Evolutionary conservation across 2,797 vertebrate species (phyloP).

Genomic region (Chloroceryle amazona): DNA sequence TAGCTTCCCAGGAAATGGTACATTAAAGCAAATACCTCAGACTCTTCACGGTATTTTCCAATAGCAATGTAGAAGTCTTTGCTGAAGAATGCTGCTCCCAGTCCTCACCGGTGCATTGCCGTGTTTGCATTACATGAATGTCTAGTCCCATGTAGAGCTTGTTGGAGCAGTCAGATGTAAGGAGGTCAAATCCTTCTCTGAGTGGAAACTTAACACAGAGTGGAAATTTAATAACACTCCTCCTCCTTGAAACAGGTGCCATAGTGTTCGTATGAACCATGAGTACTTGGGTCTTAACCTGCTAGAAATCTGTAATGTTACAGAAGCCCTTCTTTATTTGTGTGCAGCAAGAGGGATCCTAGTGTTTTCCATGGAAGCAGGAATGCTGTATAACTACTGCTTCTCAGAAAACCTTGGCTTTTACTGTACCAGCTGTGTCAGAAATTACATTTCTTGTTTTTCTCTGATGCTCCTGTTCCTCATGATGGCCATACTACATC

Average conservation of each 20-base stretch:
- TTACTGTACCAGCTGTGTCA: not conserved
- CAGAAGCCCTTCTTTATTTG: not conserved
- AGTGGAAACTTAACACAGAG: not conserved
- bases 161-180: not conserved
- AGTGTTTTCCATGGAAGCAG: not conserved
- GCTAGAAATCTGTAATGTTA: not conserved
- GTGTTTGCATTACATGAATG: not conserved
- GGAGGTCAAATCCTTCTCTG: not conserved
- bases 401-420: not conserved
- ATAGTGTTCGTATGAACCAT: not conserved
- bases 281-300: not conserved
- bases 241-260: not conserved
- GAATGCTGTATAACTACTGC: not conserved
- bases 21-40: not conserved
- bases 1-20: not conserved
- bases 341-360: not conserved
- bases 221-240: not conserved
- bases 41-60: not conserved
- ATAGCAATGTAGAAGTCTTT: not conserved
- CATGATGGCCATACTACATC: fast-evolving
- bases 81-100: not conserved
- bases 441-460: slow-evolving; percentile 12
- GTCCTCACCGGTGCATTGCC: not conserved
- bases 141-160: not conserved
- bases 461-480: not conserved